phyloP scores from a whole-genome alignment of 2,797 vertebrate species.

The Mallotus villosus region DNA sequence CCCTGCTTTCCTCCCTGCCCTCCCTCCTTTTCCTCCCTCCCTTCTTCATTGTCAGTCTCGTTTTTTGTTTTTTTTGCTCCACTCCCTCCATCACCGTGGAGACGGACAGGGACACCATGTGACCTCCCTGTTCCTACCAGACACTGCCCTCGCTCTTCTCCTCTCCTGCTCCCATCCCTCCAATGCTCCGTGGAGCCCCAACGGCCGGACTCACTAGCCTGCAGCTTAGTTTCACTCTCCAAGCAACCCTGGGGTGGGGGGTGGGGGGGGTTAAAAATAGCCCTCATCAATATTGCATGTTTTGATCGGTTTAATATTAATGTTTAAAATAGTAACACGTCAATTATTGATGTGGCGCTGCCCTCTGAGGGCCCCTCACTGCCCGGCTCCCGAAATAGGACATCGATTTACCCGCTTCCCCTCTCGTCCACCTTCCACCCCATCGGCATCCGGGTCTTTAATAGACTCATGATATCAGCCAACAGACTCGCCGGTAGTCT shows the following conservation, averaged over 20 bases:
- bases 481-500: constrained; percentile 5
- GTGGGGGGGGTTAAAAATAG: constrained; percentile 66
- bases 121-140: not conserved
- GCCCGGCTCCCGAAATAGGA: constrained; percentile 44
- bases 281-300: constrained; percentile 70
- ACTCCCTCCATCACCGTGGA: too few species aligned
- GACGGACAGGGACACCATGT: too few species aligned
- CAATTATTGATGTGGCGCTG: constrained; percentile 68
- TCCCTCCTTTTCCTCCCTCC: too few species aligned
- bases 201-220: constrained; percentile 3
- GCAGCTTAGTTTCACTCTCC: constrained; percentile 56
- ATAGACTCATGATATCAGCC: constrained; percentile 25
- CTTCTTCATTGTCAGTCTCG: too few species aligned
- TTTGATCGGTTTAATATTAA: constrained; percentile 78
- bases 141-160: not conserved
- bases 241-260: constrained; percentile 44
- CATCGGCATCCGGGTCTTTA: constrained; percentile 19
- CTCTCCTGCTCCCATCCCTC: constrained; percentile 15
- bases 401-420: constrained; percentile 32
- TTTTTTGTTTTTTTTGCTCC: too few species aligned
- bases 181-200: constrained; percentile 30
- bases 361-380: constrained; percentile 46
- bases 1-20: too few species aligned
- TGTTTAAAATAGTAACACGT: constrained; percentile 75
- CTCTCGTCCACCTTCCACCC: not conserved